Percentiles rank a stretch among this genome's conserved stretches.
These are phyloP conservation scores for Nothoprocta perdicaria DNA, from an alignment of 2,113 vertebrate genomes.

Conservation along the genomic window DNA sequence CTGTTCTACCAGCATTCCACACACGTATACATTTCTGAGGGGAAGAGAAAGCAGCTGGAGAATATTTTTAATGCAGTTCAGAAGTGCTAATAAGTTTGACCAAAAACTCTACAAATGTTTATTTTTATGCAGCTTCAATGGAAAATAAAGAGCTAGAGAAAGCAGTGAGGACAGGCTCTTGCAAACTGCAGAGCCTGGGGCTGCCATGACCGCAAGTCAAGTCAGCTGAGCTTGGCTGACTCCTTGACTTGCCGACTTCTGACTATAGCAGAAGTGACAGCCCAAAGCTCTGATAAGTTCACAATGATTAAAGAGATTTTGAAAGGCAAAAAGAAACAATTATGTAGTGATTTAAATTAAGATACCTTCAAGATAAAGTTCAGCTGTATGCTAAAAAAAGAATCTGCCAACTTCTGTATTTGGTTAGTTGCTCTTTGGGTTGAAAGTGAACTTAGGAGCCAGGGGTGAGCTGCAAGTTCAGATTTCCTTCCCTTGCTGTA, in stretches of 20 bases:
- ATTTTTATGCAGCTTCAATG: background rate
- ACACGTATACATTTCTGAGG: background rate
- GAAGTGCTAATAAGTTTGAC: background rate
- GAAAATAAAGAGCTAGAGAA: background rate
- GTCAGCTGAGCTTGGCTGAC: background rate
- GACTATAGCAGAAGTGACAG: background rate
- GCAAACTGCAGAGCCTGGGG: background rate
- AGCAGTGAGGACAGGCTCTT: background rate
- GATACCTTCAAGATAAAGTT: background rate
- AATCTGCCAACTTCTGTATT: background rate
- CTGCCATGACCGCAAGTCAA: background rate
- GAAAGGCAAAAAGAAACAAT: background rate
- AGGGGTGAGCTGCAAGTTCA: background rate
- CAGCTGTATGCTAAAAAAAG: background rate
- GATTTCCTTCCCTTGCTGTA: background rate
- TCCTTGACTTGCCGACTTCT: background rate
- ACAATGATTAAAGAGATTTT: conserved; percentile 4
- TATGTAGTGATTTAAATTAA: background rate
- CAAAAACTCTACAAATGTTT: background rate
- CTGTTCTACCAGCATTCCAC: background rate
- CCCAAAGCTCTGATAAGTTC: background rate
- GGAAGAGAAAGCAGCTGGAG: background rate
- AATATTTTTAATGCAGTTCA: conserved; percentile 3
- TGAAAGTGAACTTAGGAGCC: background rate
- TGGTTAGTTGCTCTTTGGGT: background rate